Base-by-base conservation (phyloP, 2,797 vertebrate genomes). In the Chelonia mydas region DNA sequence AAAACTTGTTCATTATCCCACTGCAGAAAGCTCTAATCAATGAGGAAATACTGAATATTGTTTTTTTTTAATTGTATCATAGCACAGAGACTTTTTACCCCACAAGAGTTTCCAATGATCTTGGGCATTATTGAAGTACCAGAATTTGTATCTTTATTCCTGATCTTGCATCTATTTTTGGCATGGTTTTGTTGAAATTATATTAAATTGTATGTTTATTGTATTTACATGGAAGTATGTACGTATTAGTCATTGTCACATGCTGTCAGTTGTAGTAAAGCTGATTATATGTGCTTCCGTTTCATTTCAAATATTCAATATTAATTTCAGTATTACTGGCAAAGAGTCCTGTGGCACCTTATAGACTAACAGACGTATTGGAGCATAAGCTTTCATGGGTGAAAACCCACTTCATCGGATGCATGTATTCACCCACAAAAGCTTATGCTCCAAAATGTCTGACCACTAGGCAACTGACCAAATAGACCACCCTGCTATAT, bases 241-340 rank as follows among this genome's bases (percentile, higher is more conserved):
- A 50, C 31, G 8, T 31, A 37, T 49, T 11, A 6, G n/a, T 76
- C 11, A 45, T 47, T 76, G 25, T 15, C 37, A 74, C 13, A 12
- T 76, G 41, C 77, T 96, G 96, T 94, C 90, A 95, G 8, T 92
- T 91, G 96, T 53, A 96, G 93, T 95, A 97, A 97, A 94, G 33
- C 87, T 89, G 81, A 90, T 41, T 83, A 78, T 77, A 96, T 87
- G 90, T 94, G 61, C 93, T 97, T 97, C 94, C 87, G 97, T 95
- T 94, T 94, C 96, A 92, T 90, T 47, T 79, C 74, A 92, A 82
- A 78, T 92, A 95, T 90, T 95, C 90, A 81, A 87, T 90, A 89
- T 96, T 96, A 87, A 94, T 94, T 95, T 95, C 0, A 1, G 33
- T 82, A 78, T 90, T 95, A 91, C 50, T 81, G 84, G 41, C 41